Base-by-base conservation (phyloP, 30 jellyfish, hydroid and myxozoan species). In the Aurelia aurita region DNA sequence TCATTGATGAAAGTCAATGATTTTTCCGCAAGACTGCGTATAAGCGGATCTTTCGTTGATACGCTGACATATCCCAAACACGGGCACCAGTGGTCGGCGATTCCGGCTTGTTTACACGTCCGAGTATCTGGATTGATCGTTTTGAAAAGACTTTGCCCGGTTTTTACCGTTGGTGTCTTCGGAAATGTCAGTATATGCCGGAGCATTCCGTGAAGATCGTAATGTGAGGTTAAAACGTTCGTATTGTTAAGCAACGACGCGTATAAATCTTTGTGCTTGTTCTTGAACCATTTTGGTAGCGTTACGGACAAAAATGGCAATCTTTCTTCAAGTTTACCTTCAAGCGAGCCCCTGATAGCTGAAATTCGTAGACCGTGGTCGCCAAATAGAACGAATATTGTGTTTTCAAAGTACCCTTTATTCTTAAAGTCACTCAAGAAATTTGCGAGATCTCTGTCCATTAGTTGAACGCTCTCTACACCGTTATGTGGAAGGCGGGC, bases 51-150 rank as follows among this genome's bases (percentile, higher is more conserved):
- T 12, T 63, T 68, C 10, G 65, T 54, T 18, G 75, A 25, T 9
- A 85, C 39, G 19, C 34, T 32, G 22, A 28, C 75, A 22, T 58
- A 85, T 27, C 51, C 63, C 65, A 85, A 32, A 54, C 98, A 91
- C 5, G 96, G 96, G 39, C 98, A 91, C 94, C 94, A 91, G 54
- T 85, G 90, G 39, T 79, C 94, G 11, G 79, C 77, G 43, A 91
- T 87, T 23, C 98, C 98, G 12, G 96, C 88, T 19, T 23, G 47
- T 26, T 46, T 77, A 51, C 98, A 91, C 15, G 84, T 79, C 25
- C 98, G 93, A 1, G 61, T 70, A 0, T 23, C 35, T 10, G 86
- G 91, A 62, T 85, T 90, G n/a, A 91, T 91, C 13, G 63, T 45
- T 11, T 77, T 65, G 51, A 91, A 91, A 16, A 91, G 85, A 74